Conservation (phyloP, 2,113 vertebrate species). For the Columbina picui region DNA sequence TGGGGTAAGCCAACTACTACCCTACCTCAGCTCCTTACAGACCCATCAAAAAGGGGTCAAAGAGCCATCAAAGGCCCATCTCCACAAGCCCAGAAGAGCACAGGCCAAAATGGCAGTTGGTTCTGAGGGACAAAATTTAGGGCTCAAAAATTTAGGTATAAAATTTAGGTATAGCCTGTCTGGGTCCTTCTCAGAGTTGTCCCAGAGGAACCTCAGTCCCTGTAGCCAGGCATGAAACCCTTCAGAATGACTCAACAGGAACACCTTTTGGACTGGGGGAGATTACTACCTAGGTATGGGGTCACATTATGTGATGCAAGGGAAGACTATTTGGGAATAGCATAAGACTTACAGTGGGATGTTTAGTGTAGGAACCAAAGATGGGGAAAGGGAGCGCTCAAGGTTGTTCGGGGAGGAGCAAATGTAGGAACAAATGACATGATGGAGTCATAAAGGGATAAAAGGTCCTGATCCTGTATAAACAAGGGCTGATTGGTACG, state of each 20-base stretch:
- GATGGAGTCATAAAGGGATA: background rate
- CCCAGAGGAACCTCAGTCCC: background rate
- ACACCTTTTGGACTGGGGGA: accelerated
- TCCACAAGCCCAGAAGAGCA: background rate
- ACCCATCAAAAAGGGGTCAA: background rate
- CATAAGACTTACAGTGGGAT: background rate
- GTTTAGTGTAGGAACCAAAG: background rate
- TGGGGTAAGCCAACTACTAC: background rate
- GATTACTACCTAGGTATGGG: background rate
- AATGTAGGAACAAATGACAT: background rate
- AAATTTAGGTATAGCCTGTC: background rate
- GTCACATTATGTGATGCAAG: background rate
- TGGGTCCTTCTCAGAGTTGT: background rate
- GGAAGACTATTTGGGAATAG: background rate
- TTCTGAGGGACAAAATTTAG: background rate
- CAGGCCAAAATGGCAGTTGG: background rate
- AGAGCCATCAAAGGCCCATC: background rate
- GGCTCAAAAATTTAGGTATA: too few species aligned
- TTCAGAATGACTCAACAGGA: background rate
- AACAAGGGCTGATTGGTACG: background rate
- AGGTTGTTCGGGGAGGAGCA: background rate
- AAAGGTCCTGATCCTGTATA: background rate
- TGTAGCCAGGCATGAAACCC: background rate
- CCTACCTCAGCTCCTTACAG: background rate
- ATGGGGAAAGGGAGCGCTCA: background rate